Conservation (phyloP, 2,888 invertebrate genomes). For the Halocaridina rubra region DNA sequence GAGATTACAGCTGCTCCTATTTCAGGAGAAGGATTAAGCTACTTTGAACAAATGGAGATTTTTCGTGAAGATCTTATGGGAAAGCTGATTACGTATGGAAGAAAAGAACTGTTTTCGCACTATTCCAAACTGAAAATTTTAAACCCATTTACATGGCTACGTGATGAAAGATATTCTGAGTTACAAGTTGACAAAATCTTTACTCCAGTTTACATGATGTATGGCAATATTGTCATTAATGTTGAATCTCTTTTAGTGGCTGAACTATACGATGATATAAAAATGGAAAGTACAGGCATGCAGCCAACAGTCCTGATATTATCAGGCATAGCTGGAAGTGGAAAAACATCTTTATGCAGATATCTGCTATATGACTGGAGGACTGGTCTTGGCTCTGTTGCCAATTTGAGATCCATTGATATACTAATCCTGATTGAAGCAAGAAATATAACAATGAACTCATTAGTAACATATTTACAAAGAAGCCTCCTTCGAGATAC, state of each 20-base stretch:
- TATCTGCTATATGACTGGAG: constrained; percentile 38
- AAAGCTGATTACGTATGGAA: constrained; percentile 8
- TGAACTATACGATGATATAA: background rate
- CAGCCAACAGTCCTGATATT: constrained; percentile 22
- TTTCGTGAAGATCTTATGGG: constrained; percentile 36
- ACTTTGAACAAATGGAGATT: constrained; percentile 30
- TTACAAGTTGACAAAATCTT: constrained; percentile 33
- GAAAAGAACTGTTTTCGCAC: background rate
- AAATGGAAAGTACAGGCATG: background rate
- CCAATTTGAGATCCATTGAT: constrained; percentile 16
- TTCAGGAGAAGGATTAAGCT: background rate
- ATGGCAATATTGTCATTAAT: background rate
- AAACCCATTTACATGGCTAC: constrained; percentile 43
- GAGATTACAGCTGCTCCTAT: constrained; percentile 18
- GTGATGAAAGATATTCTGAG: constrained; percentile 26
- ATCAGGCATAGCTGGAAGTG: constrained; percentile 39
- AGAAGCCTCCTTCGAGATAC: constrained; percentile 20
- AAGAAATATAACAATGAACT: background rate
- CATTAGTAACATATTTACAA: constrained; percentile 12
- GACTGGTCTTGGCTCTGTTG: background rate
- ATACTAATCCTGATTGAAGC: constrained; percentile 28
- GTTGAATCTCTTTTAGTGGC: background rate
- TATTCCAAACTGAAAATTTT: constrained; percentile 32
- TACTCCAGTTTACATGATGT: constrained; percentile 28
- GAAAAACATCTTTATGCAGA: constrained; percentile 37